Conservation (phyloP, 2,888 invertebrate species). For the Diarsia dahlii region DNA sequence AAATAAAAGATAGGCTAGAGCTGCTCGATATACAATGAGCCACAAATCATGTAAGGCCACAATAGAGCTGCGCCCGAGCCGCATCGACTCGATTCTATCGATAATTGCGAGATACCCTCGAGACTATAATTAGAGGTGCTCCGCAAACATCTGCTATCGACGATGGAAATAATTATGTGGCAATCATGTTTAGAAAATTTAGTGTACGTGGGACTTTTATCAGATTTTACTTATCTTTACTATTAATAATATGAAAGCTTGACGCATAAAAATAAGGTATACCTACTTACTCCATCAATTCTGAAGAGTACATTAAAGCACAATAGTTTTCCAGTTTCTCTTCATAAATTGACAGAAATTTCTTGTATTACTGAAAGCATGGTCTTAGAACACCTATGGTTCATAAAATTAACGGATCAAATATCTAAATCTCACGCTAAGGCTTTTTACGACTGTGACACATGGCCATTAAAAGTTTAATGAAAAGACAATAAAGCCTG, state of each 20-base stretch:
- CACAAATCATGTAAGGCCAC: slow-evolving; percentile 60
- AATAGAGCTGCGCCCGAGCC: slow-evolving; percentile 64
- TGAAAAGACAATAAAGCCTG: slow-evolving; percentile 48
- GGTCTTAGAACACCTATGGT: slow-evolving; percentile 1
- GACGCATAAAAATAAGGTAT: neutral
- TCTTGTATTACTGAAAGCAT: neutral
- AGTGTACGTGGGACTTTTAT: slow-evolving; percentile 9
- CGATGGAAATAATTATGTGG: slow-evolving; percentile 48
- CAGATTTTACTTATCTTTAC: neutral
- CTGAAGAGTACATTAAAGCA: neutral
- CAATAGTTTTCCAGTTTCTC: neutral
- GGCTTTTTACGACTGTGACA: slow-evolving; percentile 29
- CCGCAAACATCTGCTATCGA: slow-evolving; percentile 57
- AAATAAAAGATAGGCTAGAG: slow-evolving; percentile 33
- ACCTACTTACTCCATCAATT: neutral
- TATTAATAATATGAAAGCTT: neutral
- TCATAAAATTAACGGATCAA: slow-evolving; percentile 25
- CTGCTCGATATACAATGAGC: slow-evolving; percentile 52
- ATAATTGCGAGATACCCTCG: slow-evolving; percentile 66
- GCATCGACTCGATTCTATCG: slow-evolving; percentile 67
- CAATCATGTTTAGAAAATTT: slow-evolving; percentile 31
- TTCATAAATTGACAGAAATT: neutral
- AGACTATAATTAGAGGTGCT: slow-evolving; percentile 65
- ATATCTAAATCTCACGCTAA: slow-evolving; percentile 27
- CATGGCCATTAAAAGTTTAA: slow-evolving; percentile 37